These are phyloP conservation scores for Enteromius unitaeniatus DNA, from an alignment of 2,797 vertebrate genomes.

Conservation along the genomic window DNA sequence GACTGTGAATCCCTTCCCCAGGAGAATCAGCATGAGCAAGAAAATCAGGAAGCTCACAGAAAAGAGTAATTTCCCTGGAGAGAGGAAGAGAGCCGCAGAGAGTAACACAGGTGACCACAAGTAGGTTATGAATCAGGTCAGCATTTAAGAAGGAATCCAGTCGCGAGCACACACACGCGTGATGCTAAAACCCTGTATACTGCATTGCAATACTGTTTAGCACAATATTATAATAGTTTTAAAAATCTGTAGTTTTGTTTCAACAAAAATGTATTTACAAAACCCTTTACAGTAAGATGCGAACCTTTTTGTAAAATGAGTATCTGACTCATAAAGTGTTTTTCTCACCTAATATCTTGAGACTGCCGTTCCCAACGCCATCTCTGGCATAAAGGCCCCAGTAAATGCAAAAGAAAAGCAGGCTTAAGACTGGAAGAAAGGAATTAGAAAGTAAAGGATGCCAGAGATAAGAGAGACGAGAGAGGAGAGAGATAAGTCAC, in stretches of 20 bases:
- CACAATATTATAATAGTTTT: neutral
- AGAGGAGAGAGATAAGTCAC: slow-evolving; percentile 15
- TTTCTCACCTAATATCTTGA: slow-evolving; percentile 79
- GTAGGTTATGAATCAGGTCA: slow-evolving; percentile 67
- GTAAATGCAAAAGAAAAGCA: slow-evolving; percentile 91
- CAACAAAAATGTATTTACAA: neutral
- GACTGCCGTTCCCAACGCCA: slow-evolving; percentile 86
- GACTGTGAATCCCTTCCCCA: slow-evolving; percentile 94
- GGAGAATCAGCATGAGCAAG: slow-evolving; percentile 89
- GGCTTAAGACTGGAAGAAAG: slow-evolving; percentile 83
- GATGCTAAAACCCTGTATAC: neutral
- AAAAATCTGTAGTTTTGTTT: neutral
- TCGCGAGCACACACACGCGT: neutral
- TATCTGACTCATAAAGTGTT: slow-evolving; percentile 6
- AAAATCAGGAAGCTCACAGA: slow-evolving; percentile 93
- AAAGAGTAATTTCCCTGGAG: slow-evolving; percentile 91
- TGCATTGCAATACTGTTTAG: neutral
- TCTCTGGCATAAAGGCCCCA: slow-evolving; percentile 91
- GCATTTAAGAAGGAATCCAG: slow-evolving; percentile 40
- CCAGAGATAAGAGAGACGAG: slow-evolving; percentile 43
- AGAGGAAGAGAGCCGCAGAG: slow-evolving; percentile 50
- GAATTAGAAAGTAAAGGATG: slow-evolving; percentile 53
- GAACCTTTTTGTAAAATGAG: neutral
- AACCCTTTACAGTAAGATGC: neutral
- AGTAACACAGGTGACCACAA: slow-evolving; percentile 64